Conservation (phyloP, 1,140 invertebrate species). For the Drosophila gunungcola region DNA sequence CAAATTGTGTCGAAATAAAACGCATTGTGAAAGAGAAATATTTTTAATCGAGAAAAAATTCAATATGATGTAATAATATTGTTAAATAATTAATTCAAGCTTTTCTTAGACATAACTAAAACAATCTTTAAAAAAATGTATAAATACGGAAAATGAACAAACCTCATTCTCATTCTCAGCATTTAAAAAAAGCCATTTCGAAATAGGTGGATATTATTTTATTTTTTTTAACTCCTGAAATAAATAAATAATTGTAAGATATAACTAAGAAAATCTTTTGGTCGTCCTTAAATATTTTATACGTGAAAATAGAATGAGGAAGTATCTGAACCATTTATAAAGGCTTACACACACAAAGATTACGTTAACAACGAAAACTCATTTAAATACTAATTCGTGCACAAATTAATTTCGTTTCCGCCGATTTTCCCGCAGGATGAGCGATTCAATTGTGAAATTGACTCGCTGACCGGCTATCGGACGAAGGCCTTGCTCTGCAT, state of each 20-base stretch:
- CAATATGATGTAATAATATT: not conserved
- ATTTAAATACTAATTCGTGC: conserved; percentile 17
- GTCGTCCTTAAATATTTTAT: not conserved
- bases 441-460: conserved; percentile 96
- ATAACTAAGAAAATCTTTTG: too few relatives aligned
- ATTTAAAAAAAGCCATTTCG: too few relatives aligned
- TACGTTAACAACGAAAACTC: conserved; percentile 5
- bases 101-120: too few relatives aligned
- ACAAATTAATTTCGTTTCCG: conserved; percentile 21
- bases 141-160: not conserved
- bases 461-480: conserved; percentile 95
- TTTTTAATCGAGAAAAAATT: not conserved
- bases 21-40: not conserved
- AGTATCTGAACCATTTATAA: not conserved
- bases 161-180: too few relatives aligned
- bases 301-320: not conserved
- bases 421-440: conserved; percentile 88
- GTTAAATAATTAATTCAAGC: not conserved
- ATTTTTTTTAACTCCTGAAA: too few relatives aligned
- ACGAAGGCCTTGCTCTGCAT: conserved; percentile 96
- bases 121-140: not conserved
- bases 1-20: not conserved
- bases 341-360: not conserved
- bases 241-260: too few relatives aligned
- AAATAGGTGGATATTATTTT: too few relatives aligned